Base-by-base conservation (phyloP, 2,113 vertebrate species). In the Taurulus bubalis region DNA sequence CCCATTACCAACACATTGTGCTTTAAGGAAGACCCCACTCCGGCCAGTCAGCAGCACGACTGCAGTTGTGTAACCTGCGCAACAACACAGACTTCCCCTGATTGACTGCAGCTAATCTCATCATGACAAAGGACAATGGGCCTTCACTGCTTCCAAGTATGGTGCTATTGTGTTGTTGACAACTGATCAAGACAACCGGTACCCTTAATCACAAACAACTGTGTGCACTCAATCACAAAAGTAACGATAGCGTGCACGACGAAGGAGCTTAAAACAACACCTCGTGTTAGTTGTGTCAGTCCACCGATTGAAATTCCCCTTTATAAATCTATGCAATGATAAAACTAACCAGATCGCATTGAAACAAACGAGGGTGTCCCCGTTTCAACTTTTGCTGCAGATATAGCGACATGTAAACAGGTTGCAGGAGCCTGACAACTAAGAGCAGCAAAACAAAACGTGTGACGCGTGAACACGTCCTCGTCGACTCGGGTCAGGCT, bases 391-490 rank as follows among this genome's bases (percentile, higher is more conserved):
- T 66, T 40, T 83, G 76, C 83, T 86, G 90, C 84, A 89, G 79
- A 88, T 74, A 85, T 51, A 76, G 60, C 18, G 11, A 84, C 83
- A 87, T 89, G 82, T 91, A 87, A 93, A 92, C 89, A 92, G 87
- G 81, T 87, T 90, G 88, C 70, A 80, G 53, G 71, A 87, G 85
- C 85, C 65, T 79, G 38, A 76, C 18, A 67, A 82, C 85, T 58
- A 64, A 28, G 79, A 86, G 51, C 84, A 78, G 22, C 67, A 80
- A 58, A 73, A 15, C 3, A 47, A 49, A 49, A 49, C 7, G 47
- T 72, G 26, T 38, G 34, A 53, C 24, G 56, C 75, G 47, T 63
- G 34, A 51, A 42, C 51, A 66, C 1, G 73, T 84, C 77, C 80
- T 87, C 76, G 63, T 67, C 86, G 73, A 76, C 8, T 8, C 20